These are phyloP conservation scores for Zoanthus sociatus DNA, from an alignment of 92 coral and sea anemone species.

Conservation along the genomic window DNA sequence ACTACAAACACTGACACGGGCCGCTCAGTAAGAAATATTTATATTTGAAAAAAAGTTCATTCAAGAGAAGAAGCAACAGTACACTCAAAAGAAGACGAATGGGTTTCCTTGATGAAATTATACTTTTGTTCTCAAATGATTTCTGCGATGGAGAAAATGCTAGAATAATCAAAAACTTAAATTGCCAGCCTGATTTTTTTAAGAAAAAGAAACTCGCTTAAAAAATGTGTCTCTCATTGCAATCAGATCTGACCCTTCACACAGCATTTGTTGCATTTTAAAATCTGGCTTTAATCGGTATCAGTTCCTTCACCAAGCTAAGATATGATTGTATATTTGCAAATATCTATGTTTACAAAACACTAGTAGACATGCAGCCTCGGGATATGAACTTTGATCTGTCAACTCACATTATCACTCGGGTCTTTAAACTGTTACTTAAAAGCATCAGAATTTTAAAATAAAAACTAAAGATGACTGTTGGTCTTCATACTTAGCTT, in stretches of 20 bases:
- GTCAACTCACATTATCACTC: constrained; percentile 21
- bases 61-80: no score
- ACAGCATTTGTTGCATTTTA: constrained; percentile 17
- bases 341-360: constrained; percentile 42
- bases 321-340: constrained; percentile 39
- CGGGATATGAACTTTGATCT: constrained; percentile 20
- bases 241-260: constrained; percentile 22
- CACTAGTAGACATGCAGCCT: constrained; percentile 34
- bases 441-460: neutral
- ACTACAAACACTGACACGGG: no score
- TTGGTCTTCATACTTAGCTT: neutral
- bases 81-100: no score
- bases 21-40: no score
- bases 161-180: constrained; percentile 4
- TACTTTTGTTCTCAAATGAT: neutral
- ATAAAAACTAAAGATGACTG: neutral
- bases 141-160: neutral
- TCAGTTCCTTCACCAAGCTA: constrained; percentile 32
- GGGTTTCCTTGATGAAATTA: neutral
- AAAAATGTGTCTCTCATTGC: neutral
- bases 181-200: neutral
- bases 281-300: constrained; percentile 29
- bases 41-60: no score
- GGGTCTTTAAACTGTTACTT: constrained; percentile 24
- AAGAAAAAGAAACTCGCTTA: neutral